Conservation (phyloP, 1,140 invertebrate genomes). For the Arctopsyche grandis region DNA sequence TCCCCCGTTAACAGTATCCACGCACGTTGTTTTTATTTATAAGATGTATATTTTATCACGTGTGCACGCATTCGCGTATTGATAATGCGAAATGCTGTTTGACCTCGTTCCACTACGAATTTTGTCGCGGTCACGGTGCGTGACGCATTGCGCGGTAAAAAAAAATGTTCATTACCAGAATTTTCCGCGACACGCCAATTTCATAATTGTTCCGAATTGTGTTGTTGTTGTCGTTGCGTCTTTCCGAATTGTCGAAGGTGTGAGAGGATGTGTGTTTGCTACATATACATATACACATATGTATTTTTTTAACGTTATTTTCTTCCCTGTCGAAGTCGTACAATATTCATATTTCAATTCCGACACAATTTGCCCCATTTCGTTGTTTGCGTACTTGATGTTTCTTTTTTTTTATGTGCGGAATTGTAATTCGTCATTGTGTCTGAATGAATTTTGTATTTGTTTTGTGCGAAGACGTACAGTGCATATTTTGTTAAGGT, state of each 20-base stretch:
- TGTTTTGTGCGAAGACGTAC: no score
- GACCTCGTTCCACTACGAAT: slow-evolving; percentile 19
- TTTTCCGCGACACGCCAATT: slow-evolving; percentile 21
- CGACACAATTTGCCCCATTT: neutral
- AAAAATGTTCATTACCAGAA: neutral
- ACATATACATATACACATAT: no score
- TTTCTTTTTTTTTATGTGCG: neutral
- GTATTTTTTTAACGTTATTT: no score
- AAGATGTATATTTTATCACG: no score
- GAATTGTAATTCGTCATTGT: neutral
- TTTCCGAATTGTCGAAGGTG: no score
- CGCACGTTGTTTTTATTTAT: no score
- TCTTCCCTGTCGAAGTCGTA: neutral
- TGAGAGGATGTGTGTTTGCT: no score
- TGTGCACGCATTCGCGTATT: neutral
- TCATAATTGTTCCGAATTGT: neutral
- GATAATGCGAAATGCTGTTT: slow-evolving; percentile 18
- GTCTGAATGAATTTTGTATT: neutral
- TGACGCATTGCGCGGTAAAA: slow-evolving; percentile 27
- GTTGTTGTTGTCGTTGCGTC: neutral
- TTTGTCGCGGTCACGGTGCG: slow-evolving; percentile 15
- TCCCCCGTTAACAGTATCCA: no score
- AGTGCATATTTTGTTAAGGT: neutral
- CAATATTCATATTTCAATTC: slow-evolving; percentile 20
- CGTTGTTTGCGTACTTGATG: neutral